These are phyloP conservation scores for Tiaroga cobitis DNA, from an alignment of 2,797 vertebrate genomes.

Conservation along the genomic window DNA sequence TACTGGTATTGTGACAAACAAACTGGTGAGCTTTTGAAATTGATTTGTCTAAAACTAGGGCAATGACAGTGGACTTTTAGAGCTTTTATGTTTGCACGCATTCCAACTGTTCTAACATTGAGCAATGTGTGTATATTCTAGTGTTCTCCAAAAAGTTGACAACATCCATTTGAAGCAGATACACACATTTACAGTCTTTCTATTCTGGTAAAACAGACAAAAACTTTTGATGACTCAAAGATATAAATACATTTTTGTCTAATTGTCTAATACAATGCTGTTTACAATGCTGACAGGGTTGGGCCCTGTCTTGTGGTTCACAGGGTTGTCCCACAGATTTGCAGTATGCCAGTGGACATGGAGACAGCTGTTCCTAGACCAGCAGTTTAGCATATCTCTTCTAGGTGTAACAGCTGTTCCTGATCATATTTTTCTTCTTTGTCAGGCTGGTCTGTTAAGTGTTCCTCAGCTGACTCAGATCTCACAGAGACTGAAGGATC, in stretches of 20 bases:
- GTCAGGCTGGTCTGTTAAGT: slow-evolving; percentile 85
- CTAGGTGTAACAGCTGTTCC: not conserved
- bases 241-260: not conserved
- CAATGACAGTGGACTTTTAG: not conserved
- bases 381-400: not conserved
- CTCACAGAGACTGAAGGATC: slow-evolving; percentile 83
- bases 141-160: not conserved
- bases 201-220: not conserved
- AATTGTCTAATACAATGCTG: not conserved
- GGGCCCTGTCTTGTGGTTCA: not conserved
- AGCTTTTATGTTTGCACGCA: not conserved
- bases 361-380: not conserved
- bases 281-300: not conserved
- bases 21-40: not conserved
- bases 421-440: not conserved
- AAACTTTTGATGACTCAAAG: not conserved
- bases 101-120: not conserved
- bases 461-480: slow-evolving; percentile 84
- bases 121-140: not conserved
- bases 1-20: not conserved
- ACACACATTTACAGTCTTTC: not conserved
- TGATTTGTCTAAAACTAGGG: not conserved
- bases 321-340: not conserved
- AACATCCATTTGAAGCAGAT: not conserved
- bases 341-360: not conserved